A percentile compares a stretch with the other conserved stretches of the same genome.
Conservation (phyloP, 1,140 invertebrate genomes). For the silkworm (Bombyx mori) region DNA sequence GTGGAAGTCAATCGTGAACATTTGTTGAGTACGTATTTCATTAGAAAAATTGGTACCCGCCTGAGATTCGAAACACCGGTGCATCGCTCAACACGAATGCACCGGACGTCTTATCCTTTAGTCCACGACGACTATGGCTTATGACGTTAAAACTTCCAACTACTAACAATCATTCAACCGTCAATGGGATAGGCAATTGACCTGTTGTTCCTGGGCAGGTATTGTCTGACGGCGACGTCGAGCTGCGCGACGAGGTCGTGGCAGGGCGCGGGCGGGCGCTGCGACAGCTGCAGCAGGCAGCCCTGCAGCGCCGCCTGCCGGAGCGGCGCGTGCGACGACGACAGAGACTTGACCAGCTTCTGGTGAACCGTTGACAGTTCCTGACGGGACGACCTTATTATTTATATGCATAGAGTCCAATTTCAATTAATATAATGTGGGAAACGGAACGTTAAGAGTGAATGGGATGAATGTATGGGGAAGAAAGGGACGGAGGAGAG, state of each 20-base stretch:
- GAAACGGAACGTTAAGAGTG: too few relatives aligned
- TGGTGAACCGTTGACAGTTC: slow-evolving; percentile 49
- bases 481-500: too few relatives aligned
- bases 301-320: slow-evolving; percentile 53
- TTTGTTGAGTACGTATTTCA: too few relatives aligned
- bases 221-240: slow-evolving; percentile 20
- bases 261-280: slow-evolving; percentile 10
- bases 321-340: slow-evolving; percentile 41
- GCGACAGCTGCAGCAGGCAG: slow-evolving; percentile 16
- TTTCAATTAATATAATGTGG: neutral
- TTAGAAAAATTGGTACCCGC: too few relatives aligned
- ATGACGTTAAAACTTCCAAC: neutral
- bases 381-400: slow-evolving; percentile 14
- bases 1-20: too few relatives aligned
- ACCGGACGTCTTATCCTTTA: too few relatives aligned
- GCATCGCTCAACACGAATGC: too few relatives aligned
- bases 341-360: slow-evolving; percentile 45
- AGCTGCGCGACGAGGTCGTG: slow-evolving; percentile 30
- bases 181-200: slow-evolving; percentile 5
- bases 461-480: too few relatives aligned
- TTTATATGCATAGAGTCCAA: neutral
- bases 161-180: neutral
- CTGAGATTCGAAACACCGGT: too few relatives aligned
- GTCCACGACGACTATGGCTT: neutral
- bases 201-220: slow-evolving; percentile 22